phyloP scores from a whole-genome alignment of 2,888 invertebrate genomes.

The Axea sp. region DNA sequence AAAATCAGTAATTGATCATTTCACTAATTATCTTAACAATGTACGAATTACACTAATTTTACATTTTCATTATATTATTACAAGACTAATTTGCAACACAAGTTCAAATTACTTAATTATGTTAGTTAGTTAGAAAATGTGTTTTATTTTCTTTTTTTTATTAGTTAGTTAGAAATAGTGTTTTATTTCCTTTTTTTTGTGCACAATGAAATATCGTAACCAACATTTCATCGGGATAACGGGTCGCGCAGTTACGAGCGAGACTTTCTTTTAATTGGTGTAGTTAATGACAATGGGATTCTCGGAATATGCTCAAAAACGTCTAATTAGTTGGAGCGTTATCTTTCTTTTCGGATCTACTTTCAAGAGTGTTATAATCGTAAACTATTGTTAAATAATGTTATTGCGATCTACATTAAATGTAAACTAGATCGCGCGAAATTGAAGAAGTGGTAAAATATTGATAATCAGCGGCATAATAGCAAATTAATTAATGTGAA shows the following conservation, averaged over 20 bases:
- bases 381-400: conserved; percentile 48
- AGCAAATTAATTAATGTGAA: conserved; percentile 32
- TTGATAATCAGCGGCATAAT: conserved; percentile 9
- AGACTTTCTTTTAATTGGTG: conserved; percentile 57
- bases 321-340: conserved; percentile 49
- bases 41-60: no score
- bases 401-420: conserved; percentile 14
- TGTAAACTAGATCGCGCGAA: conserved; percentile 22
- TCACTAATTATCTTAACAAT: no score
- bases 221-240: conserved; percentile 48
- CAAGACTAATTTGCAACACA: no score
- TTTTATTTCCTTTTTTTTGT: conserved; percentile 3
- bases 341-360: conserved; percentile 51
- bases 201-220: conserved; percentile 39
- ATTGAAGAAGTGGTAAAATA: conserved; percentile 3
- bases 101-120: no score
- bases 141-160: no score
- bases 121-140: no score
- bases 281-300: conserved; percentile 54
- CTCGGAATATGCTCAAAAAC: conserved; percentile 56
- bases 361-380: conserved; percentile 46
- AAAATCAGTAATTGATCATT: no score
- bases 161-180: background rate
- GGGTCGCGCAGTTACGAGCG: conserved; percentile 47
- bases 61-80: no score